Evolutionary conservation across 2,113 vertebrate species (phyloP).

Genomic region (Leiothrix lutea): DNA sequence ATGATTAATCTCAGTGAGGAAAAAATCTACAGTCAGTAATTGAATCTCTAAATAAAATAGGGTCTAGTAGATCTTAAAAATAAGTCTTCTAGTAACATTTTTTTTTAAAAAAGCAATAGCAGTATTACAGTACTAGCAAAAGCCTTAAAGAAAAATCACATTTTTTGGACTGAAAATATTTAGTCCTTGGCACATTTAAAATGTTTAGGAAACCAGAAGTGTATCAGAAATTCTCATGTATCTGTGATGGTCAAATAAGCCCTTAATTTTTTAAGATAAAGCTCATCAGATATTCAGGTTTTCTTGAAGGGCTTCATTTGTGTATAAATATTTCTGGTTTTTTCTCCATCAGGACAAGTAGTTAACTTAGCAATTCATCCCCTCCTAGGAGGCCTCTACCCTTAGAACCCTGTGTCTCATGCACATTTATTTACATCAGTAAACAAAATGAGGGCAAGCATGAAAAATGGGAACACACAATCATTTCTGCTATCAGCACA

Average conservation of each 20-base stretch:
- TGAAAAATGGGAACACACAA: not conserved
- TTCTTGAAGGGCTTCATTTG: not conserved
- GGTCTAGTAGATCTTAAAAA: not conserved
- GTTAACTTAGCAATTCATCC: not conserved
- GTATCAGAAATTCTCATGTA: not conserved
- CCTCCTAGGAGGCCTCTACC: not conserved
- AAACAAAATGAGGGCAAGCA: not conserved
- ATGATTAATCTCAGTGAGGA: not conserved
- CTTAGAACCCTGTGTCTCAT: not conserved
- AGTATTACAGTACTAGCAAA: not conserved
- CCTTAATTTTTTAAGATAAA: not conserved
- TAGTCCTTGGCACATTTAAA: not conserved
- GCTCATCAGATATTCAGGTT: not conserved
- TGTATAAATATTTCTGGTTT: not conserved
- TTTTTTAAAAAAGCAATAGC: not conserved
- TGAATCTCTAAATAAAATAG: not conserved
- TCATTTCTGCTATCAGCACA: not conserved
- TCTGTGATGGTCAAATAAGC: not conserved
- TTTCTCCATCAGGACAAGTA: not conserved
- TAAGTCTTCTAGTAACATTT: not conserved
- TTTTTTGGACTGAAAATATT: not conserved
- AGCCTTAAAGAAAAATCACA: not conserved
- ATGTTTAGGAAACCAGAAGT: not conserved
- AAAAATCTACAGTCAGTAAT: not conserved
- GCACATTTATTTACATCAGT: not conserved